Percentiles rank a stretch among this genome's conserved stretches.
Conservation (phyloP, 2,888 invertebrate genomes). For the Ectemnius continuus region DNA sequence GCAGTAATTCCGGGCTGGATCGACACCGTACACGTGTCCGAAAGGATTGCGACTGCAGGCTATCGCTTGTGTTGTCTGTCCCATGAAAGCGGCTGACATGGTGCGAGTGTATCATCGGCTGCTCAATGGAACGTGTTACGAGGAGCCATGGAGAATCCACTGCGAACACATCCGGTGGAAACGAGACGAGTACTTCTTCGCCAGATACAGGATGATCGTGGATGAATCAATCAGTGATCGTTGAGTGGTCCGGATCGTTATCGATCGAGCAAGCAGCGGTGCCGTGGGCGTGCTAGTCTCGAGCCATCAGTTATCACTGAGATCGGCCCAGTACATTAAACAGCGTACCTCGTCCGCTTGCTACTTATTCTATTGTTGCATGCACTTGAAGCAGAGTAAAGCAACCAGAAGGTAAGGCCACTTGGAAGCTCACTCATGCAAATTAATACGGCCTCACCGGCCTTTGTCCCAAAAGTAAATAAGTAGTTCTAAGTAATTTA, state of each 20-base stretch:
- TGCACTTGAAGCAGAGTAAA: background rate
- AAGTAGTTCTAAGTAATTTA: slow-evolving; percentile 17
- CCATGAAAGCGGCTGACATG: slow-evolving; percentile 1
- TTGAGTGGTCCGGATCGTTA: slow-evolving; percentile 24
- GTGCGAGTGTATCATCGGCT: background rate
- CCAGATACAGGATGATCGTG: background rate
- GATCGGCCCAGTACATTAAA: background rate
- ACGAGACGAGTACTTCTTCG: slow-evolving; percentile 9
- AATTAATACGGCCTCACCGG: background rate
- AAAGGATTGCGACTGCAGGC: slow-evolving; percentile 18
- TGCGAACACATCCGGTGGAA: slow-evolving; percentile 5
- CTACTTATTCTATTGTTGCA: background rate
- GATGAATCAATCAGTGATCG: slow-evolving; percentile 34
- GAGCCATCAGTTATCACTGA: background rate
- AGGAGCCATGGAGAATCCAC: slow-evolving; percentile 11
- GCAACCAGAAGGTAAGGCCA: background rate
- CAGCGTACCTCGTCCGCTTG: background rate
- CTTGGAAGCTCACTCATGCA: background rate
- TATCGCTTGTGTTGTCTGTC: slow-evolving; percentile 19
- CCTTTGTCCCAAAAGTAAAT: too few relatives aligned
- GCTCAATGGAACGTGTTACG: slow-evolving; percentile 22
- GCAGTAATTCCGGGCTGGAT: background rate
- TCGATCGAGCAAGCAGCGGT: slow-evolving; percentile 24
- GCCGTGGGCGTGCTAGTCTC: slow-evolving; percentile 10
- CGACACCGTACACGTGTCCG: slow-evolving; percentile 16